phyloP scores from a whole-genome alignment of 2,797 vertebrate species.

The Phataginus tricuspis region DNA sequence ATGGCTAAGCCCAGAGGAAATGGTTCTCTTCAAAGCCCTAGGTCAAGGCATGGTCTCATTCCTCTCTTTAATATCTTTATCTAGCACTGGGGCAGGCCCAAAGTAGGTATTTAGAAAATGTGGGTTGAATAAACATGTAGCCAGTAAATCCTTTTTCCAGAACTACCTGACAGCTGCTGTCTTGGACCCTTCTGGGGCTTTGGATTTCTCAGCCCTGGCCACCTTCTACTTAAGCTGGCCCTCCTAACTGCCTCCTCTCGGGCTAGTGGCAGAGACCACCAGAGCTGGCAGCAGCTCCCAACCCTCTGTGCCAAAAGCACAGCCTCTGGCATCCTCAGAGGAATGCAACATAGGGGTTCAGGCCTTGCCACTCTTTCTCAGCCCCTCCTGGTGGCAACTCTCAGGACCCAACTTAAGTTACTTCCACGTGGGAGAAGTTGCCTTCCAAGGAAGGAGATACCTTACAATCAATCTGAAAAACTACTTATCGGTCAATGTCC shows the following conservation, averaged over 20 bases:
- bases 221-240: slow-evolving; percentile 66
- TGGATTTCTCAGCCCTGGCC: slow-evolving; percentile 5
- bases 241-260: background rate
- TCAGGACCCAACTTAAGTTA: background rate
- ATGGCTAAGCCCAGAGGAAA: background rate
- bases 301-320: background rate
- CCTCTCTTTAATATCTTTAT: background rate
- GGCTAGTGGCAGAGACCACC: background rate
- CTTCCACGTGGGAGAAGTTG: background rate
- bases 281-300: slow-evolving; percentile 33
- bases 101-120: slow-evolving; percentile 29
- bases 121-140: background rate
- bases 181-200: background rate
- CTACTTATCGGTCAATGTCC: background rate
- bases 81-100: background rate
- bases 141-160: background rate
- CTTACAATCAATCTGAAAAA: background rate
- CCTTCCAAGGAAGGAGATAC: background rate
- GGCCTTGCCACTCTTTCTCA: background rate
- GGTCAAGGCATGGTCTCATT: background rate
- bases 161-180: background rate
- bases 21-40: background rate
- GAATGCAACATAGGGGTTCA: background rate
- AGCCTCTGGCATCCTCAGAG: slow-evolving; percentile 58
- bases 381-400: background rate